phyloP scores from a whole-genome alignment of 2,888 invertebrate genomes.

The Lagria hirta region DNA sequence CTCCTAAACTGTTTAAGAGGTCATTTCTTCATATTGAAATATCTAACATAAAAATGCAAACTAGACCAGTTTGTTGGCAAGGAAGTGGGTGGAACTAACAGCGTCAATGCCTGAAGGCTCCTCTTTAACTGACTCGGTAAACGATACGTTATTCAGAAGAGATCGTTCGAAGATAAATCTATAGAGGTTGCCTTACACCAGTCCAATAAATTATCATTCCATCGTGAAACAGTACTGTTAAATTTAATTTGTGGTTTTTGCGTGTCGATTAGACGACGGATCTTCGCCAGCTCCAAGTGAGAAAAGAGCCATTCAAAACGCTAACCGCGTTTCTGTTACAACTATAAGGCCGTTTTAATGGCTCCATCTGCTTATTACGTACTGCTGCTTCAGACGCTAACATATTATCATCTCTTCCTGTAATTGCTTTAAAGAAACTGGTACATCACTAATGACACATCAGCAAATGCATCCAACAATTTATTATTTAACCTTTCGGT shows the following conservation, averaged over 20 bases:
- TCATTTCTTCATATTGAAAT: conserved; percentile 32
- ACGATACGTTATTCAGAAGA: conserved; percentile 36
- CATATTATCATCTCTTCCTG: conserved; percentile 29
- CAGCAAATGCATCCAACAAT: conserved; percentile 13
- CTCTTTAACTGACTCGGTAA: conserved; percentile 36
- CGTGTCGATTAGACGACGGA: no score
- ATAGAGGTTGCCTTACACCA: conserved; percentile 14
- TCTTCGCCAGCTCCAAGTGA: background rate
- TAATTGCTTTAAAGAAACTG: conserved; percentile 32
- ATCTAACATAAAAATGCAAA: conserved; percentile 36
- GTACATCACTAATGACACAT: conserved; percentile 35
- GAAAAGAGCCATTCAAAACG: background rate
- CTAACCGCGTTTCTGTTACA: background rate
- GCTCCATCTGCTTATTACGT: conserved; percentile 11
- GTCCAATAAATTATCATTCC: conserved; percentile 15
- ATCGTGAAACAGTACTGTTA: conserved; percentile 8
- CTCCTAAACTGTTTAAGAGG: conserved; percentile 25
- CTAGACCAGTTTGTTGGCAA: conserved; percentile 37
- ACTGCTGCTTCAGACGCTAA: conserved; percentile 7
- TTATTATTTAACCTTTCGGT: conserved; percentile 17
- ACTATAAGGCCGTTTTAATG: conserved; percentile 6
- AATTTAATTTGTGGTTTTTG: conserved; percentile 1
- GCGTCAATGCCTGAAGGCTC: conserved; percentile 38
- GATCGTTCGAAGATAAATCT: conserved; percentile 33
- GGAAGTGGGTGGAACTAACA: conserved; percentile 48